A percentile compares a stretch with the other conserved stretches of the same genome.
Conservation (phyloP, 2,113 vertebrate species). For the Erythrocercus mccallii region DNA sequence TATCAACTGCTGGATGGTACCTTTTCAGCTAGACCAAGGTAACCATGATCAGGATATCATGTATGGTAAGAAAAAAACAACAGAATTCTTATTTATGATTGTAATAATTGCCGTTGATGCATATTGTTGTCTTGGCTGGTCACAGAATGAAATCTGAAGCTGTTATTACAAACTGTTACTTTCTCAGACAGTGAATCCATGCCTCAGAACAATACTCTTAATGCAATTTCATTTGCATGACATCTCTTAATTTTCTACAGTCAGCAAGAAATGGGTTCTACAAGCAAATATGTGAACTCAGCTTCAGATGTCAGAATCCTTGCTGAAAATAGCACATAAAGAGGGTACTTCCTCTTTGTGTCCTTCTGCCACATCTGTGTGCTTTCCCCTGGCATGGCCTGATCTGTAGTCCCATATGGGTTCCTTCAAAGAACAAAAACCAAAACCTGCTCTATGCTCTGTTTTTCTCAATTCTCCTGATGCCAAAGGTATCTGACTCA, state of each 20-base stretch:
- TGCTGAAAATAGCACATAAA: background rate
- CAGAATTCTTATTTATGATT: background rate
- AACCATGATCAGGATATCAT: background rate
- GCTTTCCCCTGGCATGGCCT: background rate
- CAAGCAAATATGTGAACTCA: background rate
- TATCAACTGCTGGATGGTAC: background rate
- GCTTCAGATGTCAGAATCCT: background rate
- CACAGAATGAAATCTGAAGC: background rate
- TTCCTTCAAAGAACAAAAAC: background rate
- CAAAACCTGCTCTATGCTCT: background rate
- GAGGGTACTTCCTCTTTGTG: background rate
- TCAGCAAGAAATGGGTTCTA: background rate
- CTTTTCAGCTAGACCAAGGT: background rate
- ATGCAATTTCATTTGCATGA: background rate
- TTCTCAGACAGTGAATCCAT: background rate
- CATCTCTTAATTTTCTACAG: background rate
- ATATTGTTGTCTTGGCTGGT: background rate
- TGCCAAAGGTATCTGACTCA: background rate
- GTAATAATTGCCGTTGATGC: background rate
- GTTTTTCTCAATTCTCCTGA: background rate
- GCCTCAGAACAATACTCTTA: background rate
- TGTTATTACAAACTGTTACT: background rate
- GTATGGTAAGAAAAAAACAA: background rate
- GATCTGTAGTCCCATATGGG: background rate
- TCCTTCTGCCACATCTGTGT: background rate